A percentile compares a stretch with the other conserved stretches of the same genome.
phyloP scores from a whole-genome alignment of 2,888 invertebrate genomes.

The Metopia argyrocephala region DNA sequence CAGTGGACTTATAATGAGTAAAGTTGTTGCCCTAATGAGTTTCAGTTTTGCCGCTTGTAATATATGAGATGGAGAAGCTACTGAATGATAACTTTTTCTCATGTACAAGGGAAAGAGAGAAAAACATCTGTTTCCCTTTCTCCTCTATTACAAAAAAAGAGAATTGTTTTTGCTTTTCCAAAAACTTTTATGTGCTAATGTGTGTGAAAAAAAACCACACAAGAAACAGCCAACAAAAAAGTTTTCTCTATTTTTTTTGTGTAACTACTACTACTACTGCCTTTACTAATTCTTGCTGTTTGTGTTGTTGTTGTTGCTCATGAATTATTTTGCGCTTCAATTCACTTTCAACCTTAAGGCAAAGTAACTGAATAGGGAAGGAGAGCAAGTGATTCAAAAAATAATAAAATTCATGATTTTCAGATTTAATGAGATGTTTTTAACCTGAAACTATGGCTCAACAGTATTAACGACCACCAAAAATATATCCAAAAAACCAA shows the following conservation, averaged over 20 bases:
- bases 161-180: neutral
- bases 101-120: too few species aligned
- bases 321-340: neutral
- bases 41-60: slow-evolving; percentile 59
- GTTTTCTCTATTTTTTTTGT: neutral
- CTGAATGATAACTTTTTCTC: neutral
- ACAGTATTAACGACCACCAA: neutral
- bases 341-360: neutral
- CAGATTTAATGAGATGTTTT: slow-evolving; percentile 42
- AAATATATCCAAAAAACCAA: neutral
- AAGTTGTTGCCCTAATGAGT: slow-evolving; percentile 69
- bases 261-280: neutral
- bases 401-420: slow-evolving; percentile 52
- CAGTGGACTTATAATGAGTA: slow-evolving; percentile 66
- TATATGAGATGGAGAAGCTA: slow-evolving; percentile 27
- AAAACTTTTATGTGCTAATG: slow-evolving; percentile 54
- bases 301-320: neutral
- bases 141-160: neutral
- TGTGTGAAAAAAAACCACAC: slow-evolving; percentile 21
- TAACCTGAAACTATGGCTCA: slow-evolving; percentile 13
- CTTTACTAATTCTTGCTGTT: neutral
- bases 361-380: too few species aligned
- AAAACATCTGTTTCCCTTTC: slow-evolving; percentile 52
- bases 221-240: slow-evolving; percentile 2
- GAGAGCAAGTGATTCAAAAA: neutral